Percentiles rank a stretch among this genome's conserved stretches.
Conservation (phyloP, 2,888 invertebrate species). For the Tetragnatha montana region DNA sequence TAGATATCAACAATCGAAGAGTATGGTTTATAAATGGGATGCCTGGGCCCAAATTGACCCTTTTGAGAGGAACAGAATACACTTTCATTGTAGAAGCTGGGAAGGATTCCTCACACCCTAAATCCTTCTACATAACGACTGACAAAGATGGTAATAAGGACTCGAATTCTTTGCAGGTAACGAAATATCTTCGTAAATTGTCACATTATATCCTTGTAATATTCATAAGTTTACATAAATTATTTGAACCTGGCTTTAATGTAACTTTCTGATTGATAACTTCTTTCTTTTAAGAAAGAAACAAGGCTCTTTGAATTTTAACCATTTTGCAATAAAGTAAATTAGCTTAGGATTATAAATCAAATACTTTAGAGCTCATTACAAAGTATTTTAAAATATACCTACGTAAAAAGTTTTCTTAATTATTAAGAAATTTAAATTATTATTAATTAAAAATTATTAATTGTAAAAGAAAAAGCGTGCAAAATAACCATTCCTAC, state of each 20-base stretch:
- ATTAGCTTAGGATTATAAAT: too few species aligned
- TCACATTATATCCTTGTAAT: not conserved
- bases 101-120: conserved; percentile 87
- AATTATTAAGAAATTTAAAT: too few species aligned
- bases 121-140: conserved; percentile 92
- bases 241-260: not conserved
- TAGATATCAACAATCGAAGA: not conserved
- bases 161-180: conserved; percentile 79
- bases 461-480: too few species aligned
- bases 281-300: too few species aligned
- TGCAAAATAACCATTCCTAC: too few species aligned
- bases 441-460: too few species aligned
- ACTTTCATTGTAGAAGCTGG: conserved; percentile 90
- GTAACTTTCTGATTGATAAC: too few species aligned
- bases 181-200: not conserved
- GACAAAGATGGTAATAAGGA: conserved; percentile 83
- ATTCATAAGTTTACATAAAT: not conserved
- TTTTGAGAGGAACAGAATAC: conserved; percentile 86
- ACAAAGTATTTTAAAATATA: too few species aligned
- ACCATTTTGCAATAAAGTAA: too few species aligned
- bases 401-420: too few species aligned
- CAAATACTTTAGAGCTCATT: too few species aligned
- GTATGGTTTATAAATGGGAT: conserved; percentile 95
- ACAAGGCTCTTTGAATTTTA: too few species aligned
- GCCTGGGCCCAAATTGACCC: conserved; percentile 90